phyloP scores from a whole-genome alignment of 1,140 invertebrate genomes.

The Yoshiicerus persimilis region DNA sequence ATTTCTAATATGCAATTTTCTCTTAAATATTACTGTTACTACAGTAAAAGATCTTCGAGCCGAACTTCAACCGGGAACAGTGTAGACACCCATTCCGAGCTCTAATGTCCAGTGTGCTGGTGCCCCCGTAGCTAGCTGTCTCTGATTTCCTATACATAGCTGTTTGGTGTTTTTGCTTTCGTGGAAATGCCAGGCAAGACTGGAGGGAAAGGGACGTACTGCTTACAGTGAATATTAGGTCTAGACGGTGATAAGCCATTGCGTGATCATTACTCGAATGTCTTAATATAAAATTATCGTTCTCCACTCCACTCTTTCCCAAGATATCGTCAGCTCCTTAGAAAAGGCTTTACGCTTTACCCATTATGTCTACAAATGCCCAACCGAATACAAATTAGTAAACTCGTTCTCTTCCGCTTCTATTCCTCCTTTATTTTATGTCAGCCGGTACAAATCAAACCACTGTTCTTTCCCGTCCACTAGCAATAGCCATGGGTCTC shows the following conservation, averaged over 20 bases:
- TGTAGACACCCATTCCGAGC: neutral
- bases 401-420: conserved; percentile 11
- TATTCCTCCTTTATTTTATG: neutral
- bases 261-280: conserved; percentile 12
- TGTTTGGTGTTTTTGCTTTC: neutral
- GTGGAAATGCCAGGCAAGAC: neutral
- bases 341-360: neutral
- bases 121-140: neutral
- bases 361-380: conserved; percentile 16
- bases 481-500: neutral
- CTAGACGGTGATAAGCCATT: conserved; percentile 8
- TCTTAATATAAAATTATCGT: conserved; percentile 23
- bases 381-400: conserved; percentile 18
- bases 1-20: too few relatives aligned
- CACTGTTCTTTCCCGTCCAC: neutral
- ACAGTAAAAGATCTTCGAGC: too few relatives aligned
- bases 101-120: neutral
- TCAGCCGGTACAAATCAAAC: neutral
- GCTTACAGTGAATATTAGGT: neutral
- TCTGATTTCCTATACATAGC: neutral
- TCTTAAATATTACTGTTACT: too few relatives aligned
- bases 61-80: neutral
- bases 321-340: neutral
- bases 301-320: conserved; percentile 3
- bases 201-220: neutral